Base-by-base conservation (phyloP, 2,888 invertebrate species). In the Luffia ferchaultella region DNA sequence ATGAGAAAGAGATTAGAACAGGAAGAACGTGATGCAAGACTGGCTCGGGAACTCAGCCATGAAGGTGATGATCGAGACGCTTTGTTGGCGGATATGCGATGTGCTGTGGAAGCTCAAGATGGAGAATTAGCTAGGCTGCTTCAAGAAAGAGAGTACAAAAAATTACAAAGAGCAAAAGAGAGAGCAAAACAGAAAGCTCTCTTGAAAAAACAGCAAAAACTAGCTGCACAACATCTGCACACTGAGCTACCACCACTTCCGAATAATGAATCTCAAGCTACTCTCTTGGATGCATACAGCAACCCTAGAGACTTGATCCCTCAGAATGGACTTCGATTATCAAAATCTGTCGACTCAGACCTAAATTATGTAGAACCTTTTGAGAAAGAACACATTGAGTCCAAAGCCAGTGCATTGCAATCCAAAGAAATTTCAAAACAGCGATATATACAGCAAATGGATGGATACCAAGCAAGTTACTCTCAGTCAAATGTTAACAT, bases 101-200 rank as follows among this genome's bases (percentile, higher is more conserved):
- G 72, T 62, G 83, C 83, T 1, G 83, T 83, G 2, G 83, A 83
- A 57, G 83, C 78, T n/a, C 83, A 83, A 49, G 83, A 83, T 53
- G 69, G 77, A 42, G 83, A 83, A 53, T 65, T 83, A 0, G 83
- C 83, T 0, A 60, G 82, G 42, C 58, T 83, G 46, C 66, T 83
- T 2, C 83, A 83, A 54, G 83, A 83, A 51, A 60, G 83, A 51
- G 83, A 83, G 56, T 83, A 83, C 54, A 83, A 83, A 51, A 83
- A 83, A 54, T 62, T 83, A 7, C 83, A 83, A 54, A 61, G 76
- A 52, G 83, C 83, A 17, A 83, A 83, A 56, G 83, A 83, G 53
- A 83, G 79, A 55, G 82, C 83, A 0, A 67, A 67, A 53, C 83
- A 83, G 54, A 82, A 80, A 55, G 82, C 82, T 5, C 55, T 82